phyloP scores from a whole-genome alignment of 1,140 invertebrate genomes.

The Propsilocerus akamusi region DNA sequence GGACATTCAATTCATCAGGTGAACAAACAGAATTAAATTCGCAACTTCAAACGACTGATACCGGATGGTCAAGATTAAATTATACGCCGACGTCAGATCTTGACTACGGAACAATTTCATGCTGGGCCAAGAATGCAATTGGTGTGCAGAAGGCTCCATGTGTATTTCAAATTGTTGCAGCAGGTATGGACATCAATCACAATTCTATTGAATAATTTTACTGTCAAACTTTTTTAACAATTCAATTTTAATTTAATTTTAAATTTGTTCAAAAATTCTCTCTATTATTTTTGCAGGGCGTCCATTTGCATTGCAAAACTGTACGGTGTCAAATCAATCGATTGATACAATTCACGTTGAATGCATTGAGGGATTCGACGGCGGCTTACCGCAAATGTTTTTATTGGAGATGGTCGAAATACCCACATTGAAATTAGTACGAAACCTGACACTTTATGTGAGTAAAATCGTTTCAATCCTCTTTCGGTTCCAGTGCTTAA shows the following conservation, averaged over 20 bases:
- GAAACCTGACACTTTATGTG: constrained; percentile 20
- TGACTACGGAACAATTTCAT: constrained; percentile 73
- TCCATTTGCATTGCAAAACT: constrained; percentile 71
- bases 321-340: constrained; percentile 74
- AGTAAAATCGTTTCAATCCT: constrained; percentile 9
- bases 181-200: constrained; percentile 27
- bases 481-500: not conserved
- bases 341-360: constrained; percentile 59
- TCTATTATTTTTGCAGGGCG: constrained; percentile 37
- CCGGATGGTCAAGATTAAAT: constrained; percentile 50
- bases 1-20: constrained; percentile 77
- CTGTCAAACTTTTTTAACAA: too few relatives aligned
- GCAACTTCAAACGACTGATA: constrained; percentile 37
- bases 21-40: constrained; percentile 58
- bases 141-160: constrained; percentile 69
- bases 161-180: constrained; percentile 59
- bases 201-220: too few relatives aligned
- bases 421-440: constrained; percentile 28
- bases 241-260: constrained; percentile 3
- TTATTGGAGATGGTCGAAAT: constrained; percentile 53
- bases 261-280: constrained; percentile 3
- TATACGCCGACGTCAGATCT: constrained; percentile 70
- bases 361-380: constrained; percentile 68
- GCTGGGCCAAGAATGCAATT: constrained; percentile 64
- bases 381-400: constrained; percentile 62